phyloP scores from a whole-genome alignment of 1,140 invertebrate species.

The Papilio polytes region DNA sequence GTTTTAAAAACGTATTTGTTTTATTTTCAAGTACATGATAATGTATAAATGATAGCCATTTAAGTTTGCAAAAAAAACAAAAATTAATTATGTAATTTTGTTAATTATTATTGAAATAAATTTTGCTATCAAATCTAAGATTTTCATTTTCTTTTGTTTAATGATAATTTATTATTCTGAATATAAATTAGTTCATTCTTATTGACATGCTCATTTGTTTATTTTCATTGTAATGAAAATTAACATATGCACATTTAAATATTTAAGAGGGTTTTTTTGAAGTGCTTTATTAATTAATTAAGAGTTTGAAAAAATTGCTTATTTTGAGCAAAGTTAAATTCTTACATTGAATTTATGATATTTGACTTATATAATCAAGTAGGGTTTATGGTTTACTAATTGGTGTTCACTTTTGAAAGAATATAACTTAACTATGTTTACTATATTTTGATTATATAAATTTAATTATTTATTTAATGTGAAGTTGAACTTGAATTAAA shows the following conservation, averaged over 20 bases:
- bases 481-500: too few relatives aligned
- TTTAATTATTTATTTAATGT: too few relatives aligned
- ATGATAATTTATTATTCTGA: neutral
- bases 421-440: too few relatives aligned
- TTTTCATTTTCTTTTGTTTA: neutral
- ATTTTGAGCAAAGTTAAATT: neutral
- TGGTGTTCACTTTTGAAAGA: too few relatives aligned
- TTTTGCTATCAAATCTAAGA: neutral
- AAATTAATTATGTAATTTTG: slow-evolving; percentile 11
- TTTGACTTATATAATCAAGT: too few relatives aligned
- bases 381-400: too few relatives aligned
- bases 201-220: slow-evolving; percentile 1
- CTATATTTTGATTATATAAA: too few relatives aligned
- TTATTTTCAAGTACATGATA: neutral
- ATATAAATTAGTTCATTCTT: neutral
- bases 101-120: neutral
- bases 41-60: neutral
- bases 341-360: too few relatives aligned
- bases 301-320: neutral
- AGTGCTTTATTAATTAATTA: neutral
- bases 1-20: neutral
- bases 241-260: neutral
- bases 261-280: neutral
- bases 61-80: neutral
- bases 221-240: neutral